phyloP scores from a whole-genome alignment of 1,140 invertebrate species.

The Chironomus striatipennis region DNA sequence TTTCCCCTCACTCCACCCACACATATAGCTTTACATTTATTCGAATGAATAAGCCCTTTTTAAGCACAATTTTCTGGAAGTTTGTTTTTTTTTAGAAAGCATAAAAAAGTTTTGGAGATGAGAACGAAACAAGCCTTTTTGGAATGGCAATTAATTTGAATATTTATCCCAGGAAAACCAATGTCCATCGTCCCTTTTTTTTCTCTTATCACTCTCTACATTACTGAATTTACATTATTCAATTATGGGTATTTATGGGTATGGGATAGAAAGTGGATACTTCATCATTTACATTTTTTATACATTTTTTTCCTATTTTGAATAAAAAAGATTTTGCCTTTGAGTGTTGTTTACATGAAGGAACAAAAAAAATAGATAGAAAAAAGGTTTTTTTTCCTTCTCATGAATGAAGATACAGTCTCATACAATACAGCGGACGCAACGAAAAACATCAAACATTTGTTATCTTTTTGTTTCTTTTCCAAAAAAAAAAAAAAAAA shows the following conservation, averaged over 20 bases:
- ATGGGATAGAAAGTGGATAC: not conserved
- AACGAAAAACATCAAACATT: not conserved
- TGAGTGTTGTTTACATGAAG: slow-evolving; percentile 2
- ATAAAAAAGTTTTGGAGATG: too few species aligned
- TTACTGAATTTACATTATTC: slow-evolving; percentile 2
- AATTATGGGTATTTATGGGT: not conserved
- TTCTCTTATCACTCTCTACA: not conserved
- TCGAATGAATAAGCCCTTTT: not conserved
- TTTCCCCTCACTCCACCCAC: too few species aligned
- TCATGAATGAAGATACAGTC: not conserved
- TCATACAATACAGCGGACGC: not conserved
- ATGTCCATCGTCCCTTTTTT: not conserved
- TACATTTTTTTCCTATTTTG: not conserved
- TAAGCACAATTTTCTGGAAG: too few species aligned
- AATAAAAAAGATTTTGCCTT: not conserved
- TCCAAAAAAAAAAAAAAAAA: not conserved
- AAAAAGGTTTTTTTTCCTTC: not conserved
- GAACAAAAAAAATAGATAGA: not conserved
- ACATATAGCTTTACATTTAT: not conserved
- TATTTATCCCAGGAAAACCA: not conserved
- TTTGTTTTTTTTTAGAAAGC: too few species aligned
- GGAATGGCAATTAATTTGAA: not conserved
- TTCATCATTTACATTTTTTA: slow-evolving; percentile 15
- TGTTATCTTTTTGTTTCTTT: slow-evolving; percentile 6
- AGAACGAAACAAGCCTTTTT: not conserved